Evolutionary conservation across 2,888 invertebrate genomes (phyloP), one percentile per base, ranked within the genome.

Genomic region (Drosophila testacea): DNA sequence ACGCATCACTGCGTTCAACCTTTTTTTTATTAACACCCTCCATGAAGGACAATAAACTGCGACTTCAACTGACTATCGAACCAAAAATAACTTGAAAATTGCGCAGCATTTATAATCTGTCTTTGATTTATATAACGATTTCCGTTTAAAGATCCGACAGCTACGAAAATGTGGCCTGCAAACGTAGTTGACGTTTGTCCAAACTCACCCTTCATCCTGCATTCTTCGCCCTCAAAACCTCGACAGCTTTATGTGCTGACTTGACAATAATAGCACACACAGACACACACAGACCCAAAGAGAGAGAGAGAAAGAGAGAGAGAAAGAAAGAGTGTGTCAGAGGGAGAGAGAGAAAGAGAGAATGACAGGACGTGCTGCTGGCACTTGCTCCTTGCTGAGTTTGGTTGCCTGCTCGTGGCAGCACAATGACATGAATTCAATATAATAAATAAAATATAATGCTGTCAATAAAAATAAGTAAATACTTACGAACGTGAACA

Each of bases 41-140:
- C n/a, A n/a, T 39, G 56, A 60, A 44, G 62, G 46, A 52, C 51
- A 62, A 39, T 22, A 42, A 63, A 46, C 36, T 41, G 47, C 22
- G 11, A 11, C 27, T 11, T 10, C 16, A 50, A 52, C 56, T 63
- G 32, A 41, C 57, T 51, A 46, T 51, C 38, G 47, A 50, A 73
- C 7, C 41, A 38, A 79, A 85, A 83, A 87, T 80, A 78, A 61
- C 71, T 86, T 70, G 77, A 84, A 79, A 88, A 89, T 80, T 85
- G 88, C 85, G 82, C 77, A 82, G 78, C 85, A 84, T 84, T 85
- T 84, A 83, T 89, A 88, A 89, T 88, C 83, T 82, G 85, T 78
- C 83, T 82, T 85, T 89, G 90, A 89, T 89, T 89, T 88, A 88
- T 88, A 87, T 89, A 89, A 89, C 88, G 88, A 89, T 89, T 89